Conservation (phyloP, 1,140 invertebrate genomes). For the Halesus radiatus region DNA sequence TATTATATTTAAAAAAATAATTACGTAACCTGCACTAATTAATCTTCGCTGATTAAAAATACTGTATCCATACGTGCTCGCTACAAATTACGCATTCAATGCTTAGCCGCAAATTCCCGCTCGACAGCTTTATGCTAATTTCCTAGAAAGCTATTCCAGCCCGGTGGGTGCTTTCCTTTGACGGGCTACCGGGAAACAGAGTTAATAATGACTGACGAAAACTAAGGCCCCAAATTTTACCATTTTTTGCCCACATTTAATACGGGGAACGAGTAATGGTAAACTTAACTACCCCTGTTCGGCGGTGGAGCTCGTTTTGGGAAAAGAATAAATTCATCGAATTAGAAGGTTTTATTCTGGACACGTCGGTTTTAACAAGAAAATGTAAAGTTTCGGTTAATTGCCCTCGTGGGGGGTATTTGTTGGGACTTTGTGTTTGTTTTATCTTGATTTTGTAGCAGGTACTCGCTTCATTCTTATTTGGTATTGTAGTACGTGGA, state of each 20-base stretch:
- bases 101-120: not conserved
- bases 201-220: conserved; percentile 9
- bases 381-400: too few species aligned
- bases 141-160: conserved; percentile 21
- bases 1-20: too few species aligned
- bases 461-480: too few species aligned
- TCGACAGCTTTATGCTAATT: conserved; percentile 24
- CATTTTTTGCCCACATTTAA: conserved; percentile 1
- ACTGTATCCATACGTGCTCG: too few species aligned
- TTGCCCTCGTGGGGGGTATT: too few species aligned
- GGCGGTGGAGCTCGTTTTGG: not conserved
- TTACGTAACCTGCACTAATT: too few species aligned
- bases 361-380: not conserved
- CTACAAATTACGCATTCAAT: not conserved
- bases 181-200: conserved; percentile 2
- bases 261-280: conserved; percentile 3
- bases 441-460: too few species aligned
- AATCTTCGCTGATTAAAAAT: too few species aligned
- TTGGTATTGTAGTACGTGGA: too few species aligned
- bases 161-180: conserved; percentile 15
- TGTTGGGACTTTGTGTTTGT: too few species aligned
- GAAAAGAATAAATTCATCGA: conserved; percentile 2
- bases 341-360: not conserved
- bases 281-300: not conserved
- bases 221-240: not conserved